These are phyloP conservation scores for Enteromius paludinosus DNA, from an alignment of 2,797 vertebrate species.

Conservation along the genomic window DNA sequence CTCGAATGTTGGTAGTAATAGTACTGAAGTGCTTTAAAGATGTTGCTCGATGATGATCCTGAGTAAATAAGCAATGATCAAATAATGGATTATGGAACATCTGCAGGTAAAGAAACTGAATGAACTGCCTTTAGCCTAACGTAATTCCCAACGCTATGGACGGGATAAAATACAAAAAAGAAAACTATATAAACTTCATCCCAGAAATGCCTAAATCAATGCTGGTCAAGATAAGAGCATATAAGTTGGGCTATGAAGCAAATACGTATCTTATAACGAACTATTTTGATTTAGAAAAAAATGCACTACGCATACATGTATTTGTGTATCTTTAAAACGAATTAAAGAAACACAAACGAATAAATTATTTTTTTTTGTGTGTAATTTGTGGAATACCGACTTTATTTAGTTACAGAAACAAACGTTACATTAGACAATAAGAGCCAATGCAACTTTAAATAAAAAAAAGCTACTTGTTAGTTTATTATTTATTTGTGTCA, in stretches of 20 bases:
- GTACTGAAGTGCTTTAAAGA: background rate
- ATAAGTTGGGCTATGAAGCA: background rate
- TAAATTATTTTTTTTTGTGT: background rate
- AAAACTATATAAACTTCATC: too few relatives aligned
- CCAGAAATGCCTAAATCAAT: background rate
- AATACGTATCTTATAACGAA: background rate
- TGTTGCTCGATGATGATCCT: background rate
- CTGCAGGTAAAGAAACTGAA: background rate
- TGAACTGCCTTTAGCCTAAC: background rate
- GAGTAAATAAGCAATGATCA: background rate
- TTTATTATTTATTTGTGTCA: background rate
- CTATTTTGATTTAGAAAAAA: background rate
- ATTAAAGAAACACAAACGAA: background rate
- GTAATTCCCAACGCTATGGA: background rate
- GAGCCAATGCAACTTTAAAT: background rate
- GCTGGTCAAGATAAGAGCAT: background rate
- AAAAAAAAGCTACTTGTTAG: background rate
- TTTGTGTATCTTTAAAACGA: background rate
- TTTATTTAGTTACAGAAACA: background rate
- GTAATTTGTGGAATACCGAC: background rate
- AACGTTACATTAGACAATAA: background rate
- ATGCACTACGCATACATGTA: accelerated
- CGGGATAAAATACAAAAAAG: background rate
- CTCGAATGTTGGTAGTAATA: background rate
- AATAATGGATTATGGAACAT: background rate